Base-by-base conservation (phyloP, 2,888 invertebrate genomes). In the Stegana nigrithorax region DNA sequence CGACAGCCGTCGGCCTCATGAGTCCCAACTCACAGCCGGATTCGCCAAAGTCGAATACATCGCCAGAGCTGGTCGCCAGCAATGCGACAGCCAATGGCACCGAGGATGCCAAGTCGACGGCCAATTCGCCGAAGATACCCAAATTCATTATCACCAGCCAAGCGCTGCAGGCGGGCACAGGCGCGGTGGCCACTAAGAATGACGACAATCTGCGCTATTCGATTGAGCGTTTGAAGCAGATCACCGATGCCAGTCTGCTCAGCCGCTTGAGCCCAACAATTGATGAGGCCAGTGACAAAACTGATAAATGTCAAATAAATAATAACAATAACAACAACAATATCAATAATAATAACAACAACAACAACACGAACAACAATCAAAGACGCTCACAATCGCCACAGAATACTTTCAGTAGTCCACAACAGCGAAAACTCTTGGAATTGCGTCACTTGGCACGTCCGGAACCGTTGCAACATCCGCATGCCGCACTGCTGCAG, bases 21-120 rank as follows among this genome's bases (percentile, higher is more conserved):
- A 85, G 85, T 73, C 86, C 86, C 51, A 82, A 83, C 39, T 85
- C 85, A 3, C 82, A 80, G 68, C 85, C 86, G 2, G 83, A 81
- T 47, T 86, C 86, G 4, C 86, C 86, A 57, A 84, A 83, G 59
- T 84, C 85, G 2, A 85, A 84, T 57, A 81, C 83, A 42, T 84
- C 83, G 12, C 84, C 84, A 4, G 81, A 81, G 19, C 45, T 74
- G 57, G 63, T 69, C 27, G 68, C 71, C 42, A 67, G 58, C 36
- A 69, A 60, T 47, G 68, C 19, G 8, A 56, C 45, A 29, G 2
- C 27, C 39, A 58, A 26, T 19, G 64, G 25, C 23, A 59, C 32
- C 27, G 27, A 27, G 8, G n/a, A 27, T 27, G 27, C 27, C 12
- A 59, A 45, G 29, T 12, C 59, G 57, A 57, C 55, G 65, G 57